Base-by-base conservation (phyloP, 37 sponge, comb jelly and placozoan species). In the Ianthella basta region DNA sequence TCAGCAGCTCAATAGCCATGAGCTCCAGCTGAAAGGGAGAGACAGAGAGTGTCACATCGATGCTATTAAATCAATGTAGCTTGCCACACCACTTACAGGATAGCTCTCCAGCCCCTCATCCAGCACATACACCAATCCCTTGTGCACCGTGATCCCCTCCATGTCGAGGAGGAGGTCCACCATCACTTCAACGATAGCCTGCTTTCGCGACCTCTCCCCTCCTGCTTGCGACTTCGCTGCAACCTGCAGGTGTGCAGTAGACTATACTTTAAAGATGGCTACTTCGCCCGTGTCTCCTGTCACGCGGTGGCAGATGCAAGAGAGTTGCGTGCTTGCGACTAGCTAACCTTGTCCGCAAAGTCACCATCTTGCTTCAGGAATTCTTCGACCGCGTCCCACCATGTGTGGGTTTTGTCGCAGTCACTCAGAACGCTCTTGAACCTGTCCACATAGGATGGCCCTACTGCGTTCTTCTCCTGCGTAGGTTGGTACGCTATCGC, bases 31-130 rank as follows among this genome's bases (percentile, higher is more conserved):
- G 78, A 44, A 44, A 10, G n/a, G n/a, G 40, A 21, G 78, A 75
- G 18, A 25, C 78, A 75, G 16, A 44, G 18, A 38, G 12, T 64
- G 29, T 29, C 66, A 1, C 29, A 69, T 35, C 29, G 1, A 30
- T 35, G 34, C 70, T 44, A 44, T 8, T 10, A 3, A 44, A 44
- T 44, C 50, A 44, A 3, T 44, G 6, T 8, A 10, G 8, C 50
- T 8, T 8, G 6, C 50, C 8, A 8, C 8, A 44, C 40, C 50
- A 70, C 72, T 70, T 50, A 75, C 78, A 24, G 78, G 78, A 36
- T 75, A 75, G 23, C 39, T 36, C n/a, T n/a, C n/a, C 21, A 75
- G 54, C 25, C 78, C 78, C 37, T 75, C 78, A 21, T 75, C 78
- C 20, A 41, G 37, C 21, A 75, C 78, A 75, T 75, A 75, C 54